Percentiles rank a stretch among this genome's conserved stretches.
Conservation (phyloP, 2,797 vertebrate genomes). For the Characodon lateralis region DNA sequence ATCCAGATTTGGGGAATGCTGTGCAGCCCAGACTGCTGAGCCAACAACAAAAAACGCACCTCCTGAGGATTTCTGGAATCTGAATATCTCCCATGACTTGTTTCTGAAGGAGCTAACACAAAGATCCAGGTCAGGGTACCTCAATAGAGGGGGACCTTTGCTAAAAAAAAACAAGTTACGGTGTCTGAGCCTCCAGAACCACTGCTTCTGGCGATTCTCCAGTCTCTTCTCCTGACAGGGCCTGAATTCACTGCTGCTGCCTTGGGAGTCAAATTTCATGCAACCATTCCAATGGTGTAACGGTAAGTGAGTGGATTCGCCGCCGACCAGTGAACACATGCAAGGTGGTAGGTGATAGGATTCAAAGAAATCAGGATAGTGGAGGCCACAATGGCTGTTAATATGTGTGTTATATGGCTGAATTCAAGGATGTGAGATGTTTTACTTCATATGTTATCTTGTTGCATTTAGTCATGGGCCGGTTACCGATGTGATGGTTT, state of each 20-base stretch:
- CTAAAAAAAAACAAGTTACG: constrained; percentile 42
- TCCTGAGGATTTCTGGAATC: constrained; percentile 69
- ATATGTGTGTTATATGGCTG: constrained; percentile 6
- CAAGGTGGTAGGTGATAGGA: constrained; percentile 25
- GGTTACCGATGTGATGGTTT: no score
- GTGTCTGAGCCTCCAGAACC: constrained; percentile 39
- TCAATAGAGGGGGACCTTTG: constrained; percentile 32
- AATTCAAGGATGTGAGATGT: constrained; percentile 46
- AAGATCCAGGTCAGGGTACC: constrained; percentile 42
- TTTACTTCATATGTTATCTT: background rate
- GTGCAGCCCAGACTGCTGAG: constrained; percentile 67
- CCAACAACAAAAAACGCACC: constrained; percentile 56
- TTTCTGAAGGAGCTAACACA: constrained; percentile 34
- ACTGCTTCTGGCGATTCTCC: constrained; percentile 48
- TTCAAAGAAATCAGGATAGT: constrained; percentile 4
- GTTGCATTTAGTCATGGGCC: no score
- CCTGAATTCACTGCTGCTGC: constrained; percentile 72
- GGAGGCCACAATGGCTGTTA: constrained; percentile 24
- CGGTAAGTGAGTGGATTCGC: constrained; percentile 78
- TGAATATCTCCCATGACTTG: constrained; percentile 60
- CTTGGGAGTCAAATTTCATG: constrained; percentile 83
- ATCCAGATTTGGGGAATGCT: constrained; percentile 77
- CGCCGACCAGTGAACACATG: constrained; percentile 46
- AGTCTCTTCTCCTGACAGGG: constrained; percentile 62
- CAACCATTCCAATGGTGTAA: constrained; percentile 88